Percentiles rank a stretch among this genome's conserved stretches.
phyloP scores from a whole-genome alignment of 2,888 invertebrate species.

The Danaus chrysippus region DNA sequence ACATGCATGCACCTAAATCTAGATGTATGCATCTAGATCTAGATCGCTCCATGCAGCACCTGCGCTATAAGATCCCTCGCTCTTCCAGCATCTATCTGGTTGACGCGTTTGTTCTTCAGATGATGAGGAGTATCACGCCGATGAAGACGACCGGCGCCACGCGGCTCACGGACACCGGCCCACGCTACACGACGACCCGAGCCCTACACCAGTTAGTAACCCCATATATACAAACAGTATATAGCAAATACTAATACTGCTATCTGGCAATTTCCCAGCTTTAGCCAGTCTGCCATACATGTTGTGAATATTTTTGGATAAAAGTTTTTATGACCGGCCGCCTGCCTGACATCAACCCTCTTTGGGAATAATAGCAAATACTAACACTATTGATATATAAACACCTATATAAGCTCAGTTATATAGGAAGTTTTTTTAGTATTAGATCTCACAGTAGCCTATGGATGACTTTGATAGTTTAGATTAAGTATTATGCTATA shows the following conservation, averaged over 20 bases:
- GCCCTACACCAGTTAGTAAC: constrained; percentile 40
- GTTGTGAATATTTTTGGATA: too few relatives aligned
- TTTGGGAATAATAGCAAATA: not conserved
- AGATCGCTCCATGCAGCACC: constrained; percentile 45
- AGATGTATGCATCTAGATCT: not conserved
- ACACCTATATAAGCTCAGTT: too few relatives aligned
- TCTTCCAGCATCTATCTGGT: constrained; percentile 66
- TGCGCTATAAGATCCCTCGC: constrained; percentile 71
- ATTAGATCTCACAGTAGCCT: too few relatives aligned
- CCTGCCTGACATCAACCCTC: too few relatives aligned
- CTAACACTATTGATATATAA: not conserved
- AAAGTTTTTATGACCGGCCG: too few relatives aligned
- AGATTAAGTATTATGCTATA: too few relatives aligned
- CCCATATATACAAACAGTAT: not conserved
- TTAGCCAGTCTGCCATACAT: too few relatives aligned
- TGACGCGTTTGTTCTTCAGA: constrained; percentile 97
- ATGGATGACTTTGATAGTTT: too few relatives aligned
- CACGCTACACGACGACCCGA: constrained; percentile 78
- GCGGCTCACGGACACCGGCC: constrained; percentile 54
- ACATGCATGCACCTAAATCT: too few relatives aligned
- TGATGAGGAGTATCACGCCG: constrained; percentile 99
- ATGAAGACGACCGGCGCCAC: constrained; percentile 84
- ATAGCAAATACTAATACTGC: not conserved
- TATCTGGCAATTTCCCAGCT: too few relatives aligned
- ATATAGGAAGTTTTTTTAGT: too few relatives aligned